Evolutionary conservation across 2,797 vertebrate species (phyloP).

Genomic region (Poeciliopsis presidionis): DNA sequence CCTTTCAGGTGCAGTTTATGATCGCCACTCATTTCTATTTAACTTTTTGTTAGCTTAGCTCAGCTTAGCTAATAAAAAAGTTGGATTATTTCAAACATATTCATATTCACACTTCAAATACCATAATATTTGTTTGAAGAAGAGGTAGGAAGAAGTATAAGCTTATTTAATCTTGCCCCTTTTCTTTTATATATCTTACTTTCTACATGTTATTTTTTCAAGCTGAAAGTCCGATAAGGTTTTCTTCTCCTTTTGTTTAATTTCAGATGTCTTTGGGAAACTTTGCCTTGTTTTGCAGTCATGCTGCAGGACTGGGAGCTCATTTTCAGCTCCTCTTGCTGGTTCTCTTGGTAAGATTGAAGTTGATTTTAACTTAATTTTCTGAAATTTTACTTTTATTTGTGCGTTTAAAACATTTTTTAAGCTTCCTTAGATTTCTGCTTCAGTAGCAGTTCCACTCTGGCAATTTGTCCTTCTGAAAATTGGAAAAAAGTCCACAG

Average conservation of each 20-base stretch:
- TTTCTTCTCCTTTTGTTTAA: conserved; percentile 17
- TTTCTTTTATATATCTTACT: too few relatives aligned
- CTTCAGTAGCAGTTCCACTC: conserved; percentile 76
- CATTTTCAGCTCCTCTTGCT: conserved; percentile 81
- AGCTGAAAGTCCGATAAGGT: not conserved
- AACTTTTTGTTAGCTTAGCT: not conserved
- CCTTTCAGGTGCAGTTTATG: conserved; percentile 78
- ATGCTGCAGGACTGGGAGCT: conserved; percentile 72
- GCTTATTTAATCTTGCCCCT: too few relatives aligned
- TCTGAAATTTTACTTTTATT: not conserved
- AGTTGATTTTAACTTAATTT: not conserved
- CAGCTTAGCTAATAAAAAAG: too few relatives aligned
- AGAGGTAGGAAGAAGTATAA: too few relatives aligned
- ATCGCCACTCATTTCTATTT: not conserved
- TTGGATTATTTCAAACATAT: too few relatives aligned
- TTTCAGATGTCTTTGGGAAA: conserved; percentile 80
- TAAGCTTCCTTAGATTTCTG: conserved; percentile 63
- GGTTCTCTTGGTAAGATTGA: conserved; percentile 76
- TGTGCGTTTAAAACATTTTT: not conserved
- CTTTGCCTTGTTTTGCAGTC: conserved; percentile 82
- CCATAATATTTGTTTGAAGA: too few relatives aligned
- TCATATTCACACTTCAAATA: too few relatives aligned
- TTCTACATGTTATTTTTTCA: not conserved
- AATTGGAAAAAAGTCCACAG: conserved; percentile 78
- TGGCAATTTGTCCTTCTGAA: conserved; percentile 80